Conservation (phyloP, 2,888 invertebrate genomes). For the Idaea dimidiata region DNA sequence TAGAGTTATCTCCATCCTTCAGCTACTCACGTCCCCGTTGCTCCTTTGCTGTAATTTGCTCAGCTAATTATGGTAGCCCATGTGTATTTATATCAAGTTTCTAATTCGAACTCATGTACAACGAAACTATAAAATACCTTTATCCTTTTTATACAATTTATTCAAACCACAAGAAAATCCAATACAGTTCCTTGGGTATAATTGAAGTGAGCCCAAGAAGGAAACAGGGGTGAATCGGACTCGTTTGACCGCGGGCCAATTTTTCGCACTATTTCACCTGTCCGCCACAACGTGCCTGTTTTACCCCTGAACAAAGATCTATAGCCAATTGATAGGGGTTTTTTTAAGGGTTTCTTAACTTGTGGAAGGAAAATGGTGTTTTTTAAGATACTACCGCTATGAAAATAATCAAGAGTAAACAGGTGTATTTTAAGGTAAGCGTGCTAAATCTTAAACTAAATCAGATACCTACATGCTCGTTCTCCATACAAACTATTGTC, state of each 20-base stretch:
- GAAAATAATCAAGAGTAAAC: not conserved
- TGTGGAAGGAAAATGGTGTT: conserved; percentile 1
- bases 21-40: too few relatives aligned
- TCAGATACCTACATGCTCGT: too few relatives aligned
- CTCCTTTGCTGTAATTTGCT: too few relatives aligned
- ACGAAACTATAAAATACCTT: too few relatives aligned
- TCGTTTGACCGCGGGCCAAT: conserved; percentile 64
- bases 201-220: conserved; percentile 21
- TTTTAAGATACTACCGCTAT: not conserved
- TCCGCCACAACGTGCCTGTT: conserved; percentile 58
- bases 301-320: conserved; percentile 35
- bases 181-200: not conserved
- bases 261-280: conserved; percentile 78
- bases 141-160: not conserved
- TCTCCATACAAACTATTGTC: too few relatives aligned
- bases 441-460: too few relatives aligned
- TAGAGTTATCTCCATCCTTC: too few relatives aligned
- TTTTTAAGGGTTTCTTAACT: conserved; percentile 12
- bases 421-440: too few relatives aligned
- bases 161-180: not conserved
- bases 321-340: conserved; percentile 36
- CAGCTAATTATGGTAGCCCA: too few relatives aligned
- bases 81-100: too few relatives aligned
- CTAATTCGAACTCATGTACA: too few relatives aligned
- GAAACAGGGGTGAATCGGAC: conserved; percentile 35